These are phyloP conservation scores for Alethe castanea DNA, from an alignment of 2,113 vertebrate genomes.

Conservation along the genomic window DNA sequence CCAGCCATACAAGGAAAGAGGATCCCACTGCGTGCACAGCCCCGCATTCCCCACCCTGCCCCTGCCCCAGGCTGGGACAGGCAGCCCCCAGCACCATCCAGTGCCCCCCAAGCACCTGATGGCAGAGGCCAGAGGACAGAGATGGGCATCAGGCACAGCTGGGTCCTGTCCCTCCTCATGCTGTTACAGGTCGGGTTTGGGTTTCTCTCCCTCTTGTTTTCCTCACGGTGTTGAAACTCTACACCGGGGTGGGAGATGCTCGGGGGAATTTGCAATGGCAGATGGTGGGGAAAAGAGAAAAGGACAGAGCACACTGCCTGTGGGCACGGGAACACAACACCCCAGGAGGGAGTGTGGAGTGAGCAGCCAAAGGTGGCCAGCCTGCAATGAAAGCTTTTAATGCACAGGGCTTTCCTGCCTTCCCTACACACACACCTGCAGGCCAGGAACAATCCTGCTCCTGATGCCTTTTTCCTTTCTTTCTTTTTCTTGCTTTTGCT, in stretches of 20 bases:
- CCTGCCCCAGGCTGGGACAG: neutral
- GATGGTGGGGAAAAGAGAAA: constrained; percentile 62
- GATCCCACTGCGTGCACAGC: neutral
- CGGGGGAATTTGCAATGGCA: constrained; percentile 45
- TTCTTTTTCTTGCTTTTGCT: neutral
- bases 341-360: neutral
- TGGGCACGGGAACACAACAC: constrained; percentile 43
- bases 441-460: neutral
- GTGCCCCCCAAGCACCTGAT: fast-evolving
- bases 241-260: neutral
- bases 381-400: neutral
- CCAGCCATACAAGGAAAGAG: neutral
- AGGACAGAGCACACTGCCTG: neutral
- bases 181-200: neutral
- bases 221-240: constrained; percentile 14
- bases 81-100: fast-evolving
- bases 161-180: neutral
- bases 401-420: neutral
- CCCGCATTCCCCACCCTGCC: neutral
- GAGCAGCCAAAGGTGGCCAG: neutral
- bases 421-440: neutral
- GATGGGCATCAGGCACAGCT: neutral
- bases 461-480: neutral
- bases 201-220: constrained; percentile 47
- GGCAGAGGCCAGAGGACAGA: neutral